Evolutionary conservation across 2,113 vertebrate genomes (phyloP).

Genomic region (Ciconia boyciana): DNA sequence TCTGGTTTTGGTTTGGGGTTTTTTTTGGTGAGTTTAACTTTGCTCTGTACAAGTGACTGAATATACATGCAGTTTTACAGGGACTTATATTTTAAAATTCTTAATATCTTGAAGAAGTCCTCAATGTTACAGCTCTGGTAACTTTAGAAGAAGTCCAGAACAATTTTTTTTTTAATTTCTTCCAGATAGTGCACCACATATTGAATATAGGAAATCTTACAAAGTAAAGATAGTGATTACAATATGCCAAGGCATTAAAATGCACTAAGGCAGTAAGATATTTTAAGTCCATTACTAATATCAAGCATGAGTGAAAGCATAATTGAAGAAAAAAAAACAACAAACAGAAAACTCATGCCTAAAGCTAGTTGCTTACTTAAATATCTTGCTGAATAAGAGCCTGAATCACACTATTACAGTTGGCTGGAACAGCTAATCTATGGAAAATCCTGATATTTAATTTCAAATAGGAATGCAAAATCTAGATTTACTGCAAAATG

Average conservation of each 20-base stretch:
- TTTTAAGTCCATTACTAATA: background rate
- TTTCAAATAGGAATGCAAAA: constrained; percentile 1
- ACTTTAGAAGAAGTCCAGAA: background rate
- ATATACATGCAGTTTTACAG: background rate
- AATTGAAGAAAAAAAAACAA: background rate
- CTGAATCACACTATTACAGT: background rate
- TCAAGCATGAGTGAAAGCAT: background rate
- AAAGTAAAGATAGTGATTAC: background rate
- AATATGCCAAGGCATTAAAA: background rate
- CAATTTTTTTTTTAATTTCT: background rate
- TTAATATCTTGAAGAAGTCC: background rate
- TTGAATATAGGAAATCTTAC: background rate
- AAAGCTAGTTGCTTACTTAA: background rate
- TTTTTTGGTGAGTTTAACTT: background rate
- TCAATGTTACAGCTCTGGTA: background rate
- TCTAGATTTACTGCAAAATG: background rate
- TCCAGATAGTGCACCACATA: background rate
- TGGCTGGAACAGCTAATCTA: background rate
- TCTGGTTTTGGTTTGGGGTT: background rate
- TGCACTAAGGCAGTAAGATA: background rate
- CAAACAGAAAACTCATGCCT: background rate
- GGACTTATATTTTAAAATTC: background rate
- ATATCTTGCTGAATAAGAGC: constrained; percentile 1
- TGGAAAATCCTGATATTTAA: background rate
- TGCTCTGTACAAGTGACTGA: background rate